Conservation (phyloP, 2,888 invertebrate genomes). For the Sepioteuthis lessoniana region DNA sequence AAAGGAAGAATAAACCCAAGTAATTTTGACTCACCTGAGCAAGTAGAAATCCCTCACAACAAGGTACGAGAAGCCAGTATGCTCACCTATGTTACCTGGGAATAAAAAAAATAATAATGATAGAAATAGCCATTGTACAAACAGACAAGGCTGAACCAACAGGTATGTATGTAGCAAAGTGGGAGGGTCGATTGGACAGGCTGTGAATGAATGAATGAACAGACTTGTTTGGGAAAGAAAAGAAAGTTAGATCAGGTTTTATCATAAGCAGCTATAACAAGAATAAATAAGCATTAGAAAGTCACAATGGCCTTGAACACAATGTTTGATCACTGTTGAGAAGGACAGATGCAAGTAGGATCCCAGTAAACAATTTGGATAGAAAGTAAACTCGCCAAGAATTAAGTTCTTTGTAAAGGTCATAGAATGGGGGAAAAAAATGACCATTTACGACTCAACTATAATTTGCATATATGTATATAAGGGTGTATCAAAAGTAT, state of each 20-base stretch:
- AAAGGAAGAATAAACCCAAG: neutral
- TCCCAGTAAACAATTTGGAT: neutral
- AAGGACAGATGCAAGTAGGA: neutral
- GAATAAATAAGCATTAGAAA: neutral
- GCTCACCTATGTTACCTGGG: neutral
- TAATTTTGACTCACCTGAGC: neutral
- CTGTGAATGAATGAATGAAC: neutral
- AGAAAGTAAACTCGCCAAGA: too few species aligned
- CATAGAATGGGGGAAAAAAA: too few species aligned
- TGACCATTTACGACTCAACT: too few species aligned
- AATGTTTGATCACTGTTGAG: neutral
- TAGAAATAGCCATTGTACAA: slow-evolving; percentile 33
- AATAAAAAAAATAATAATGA: neutral
- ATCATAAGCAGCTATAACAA: neutral
- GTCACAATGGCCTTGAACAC: neutral
- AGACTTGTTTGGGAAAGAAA: neutral
- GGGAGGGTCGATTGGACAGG: neutral
- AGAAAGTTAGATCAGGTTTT: neutral
- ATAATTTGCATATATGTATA: too few species aligned
- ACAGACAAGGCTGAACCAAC: neutral
- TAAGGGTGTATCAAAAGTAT: too few species aligned
- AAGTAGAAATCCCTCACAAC: neutral
- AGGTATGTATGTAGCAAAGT: neutral
- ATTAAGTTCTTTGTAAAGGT: too few species aligned
- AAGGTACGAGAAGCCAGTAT: slow-evolving; percentile 4